These are phyloP conservation scores for Odocoileus hemionus DNA, from an alignment of 2,113 vertebrate species.

Conservation along the genomic window DNA sequence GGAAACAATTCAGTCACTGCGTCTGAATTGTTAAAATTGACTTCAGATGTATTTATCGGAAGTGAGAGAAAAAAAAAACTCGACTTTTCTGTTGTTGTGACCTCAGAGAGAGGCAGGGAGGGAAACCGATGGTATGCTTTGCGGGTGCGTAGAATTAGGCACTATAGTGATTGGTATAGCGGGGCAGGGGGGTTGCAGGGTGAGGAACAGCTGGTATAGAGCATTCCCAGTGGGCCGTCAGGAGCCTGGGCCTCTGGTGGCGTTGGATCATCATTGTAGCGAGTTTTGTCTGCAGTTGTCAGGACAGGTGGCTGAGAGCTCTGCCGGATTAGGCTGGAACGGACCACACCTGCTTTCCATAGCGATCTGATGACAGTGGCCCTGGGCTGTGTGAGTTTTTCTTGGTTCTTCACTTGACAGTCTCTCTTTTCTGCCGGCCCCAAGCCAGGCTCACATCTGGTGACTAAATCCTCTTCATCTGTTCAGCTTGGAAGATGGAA, in stretches of 20 bases:
- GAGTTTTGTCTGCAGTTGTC: slow-evolving; percentile 53
- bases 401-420: background rate
- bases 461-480: slow-evolving; percentile 24
- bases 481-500: slow-evolving; percentile 7
- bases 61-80: background rate
- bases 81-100: background rate
- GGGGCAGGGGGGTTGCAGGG: background rate
- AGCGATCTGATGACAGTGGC: background rate
- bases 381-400: background rate
- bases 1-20: background rate
- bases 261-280: background rate
- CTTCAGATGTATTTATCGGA: background rate
- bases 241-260: background rate
- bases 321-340: slow-evolving; percentile 26
- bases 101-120: background rate
- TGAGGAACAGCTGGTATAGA: slow-evolving; percentile 24
- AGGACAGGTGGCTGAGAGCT: slow-evolving; percentile 60
- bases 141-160: fast-evolving
- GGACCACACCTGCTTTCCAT: slow-evolving; percentile 16
- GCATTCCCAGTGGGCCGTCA: background rate
- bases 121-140: background rate
- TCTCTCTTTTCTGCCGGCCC: background rate
- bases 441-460: slow-evolving; percentile 26
- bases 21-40: background rate
- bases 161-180: background rate